Percentiles rank a stretch among this genome's conserved stretches.
phyloP scores from a whole-genome alignment of 2,888 invertebrate species.

The Lochmaea crataegi region DNA sequence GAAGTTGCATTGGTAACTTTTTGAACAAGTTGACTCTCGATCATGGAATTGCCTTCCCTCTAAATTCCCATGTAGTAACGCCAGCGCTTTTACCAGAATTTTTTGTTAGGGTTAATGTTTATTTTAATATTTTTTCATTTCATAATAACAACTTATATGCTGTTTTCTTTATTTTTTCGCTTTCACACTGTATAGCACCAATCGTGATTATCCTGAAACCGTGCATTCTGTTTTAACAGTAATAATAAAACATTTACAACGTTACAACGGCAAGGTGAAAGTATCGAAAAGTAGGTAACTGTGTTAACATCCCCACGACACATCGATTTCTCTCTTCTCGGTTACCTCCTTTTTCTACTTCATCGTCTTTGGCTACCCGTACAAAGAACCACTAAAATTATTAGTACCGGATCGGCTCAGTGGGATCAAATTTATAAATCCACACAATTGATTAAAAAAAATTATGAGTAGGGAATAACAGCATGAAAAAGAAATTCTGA shows the following conservation, averaged over 20 bases:
- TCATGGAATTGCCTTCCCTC: too few relatives aligned
- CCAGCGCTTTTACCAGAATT: too few relatives aligned
- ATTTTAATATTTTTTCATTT: background rate
- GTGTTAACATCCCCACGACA: slow-evolving; percentile 59
- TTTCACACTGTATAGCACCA: slow-evolving; percentile 21
- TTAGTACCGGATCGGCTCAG: background rate
- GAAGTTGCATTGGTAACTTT: too few relatives aligned
- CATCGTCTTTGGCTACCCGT: slow-evolving; percentile 15
- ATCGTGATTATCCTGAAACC: background rate
- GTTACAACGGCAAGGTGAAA: slow-evolving; percentile 58
- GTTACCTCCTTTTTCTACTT: slow-evolving; percentile 45
- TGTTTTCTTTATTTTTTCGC: slow-evolving; percentile 9
- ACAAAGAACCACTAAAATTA: slow-evolving; percentile 40
- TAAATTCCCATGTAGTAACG: too few relatives aligned
- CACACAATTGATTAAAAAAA: too few relatives aligned
- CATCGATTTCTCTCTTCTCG: slow-evolving; percentile 55
- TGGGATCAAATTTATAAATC: background rate
- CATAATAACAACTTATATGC: too few relatives aligned
- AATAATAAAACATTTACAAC: slow-evolving; percentile 13
- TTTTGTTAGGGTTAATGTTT: too few relatives aligned
- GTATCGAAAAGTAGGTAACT: slow-evolving; percentile 64
- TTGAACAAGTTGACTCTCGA: too few relatives aligned
- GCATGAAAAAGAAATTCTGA: background rate
- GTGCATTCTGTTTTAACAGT: slow-evolving; percentile 7
- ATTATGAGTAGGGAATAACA: too few relatives aligned